phyloP scores from a whole-genome alignment of 2,888 invertebrate species.

The Fissipunctia ypsillon region DNA sequence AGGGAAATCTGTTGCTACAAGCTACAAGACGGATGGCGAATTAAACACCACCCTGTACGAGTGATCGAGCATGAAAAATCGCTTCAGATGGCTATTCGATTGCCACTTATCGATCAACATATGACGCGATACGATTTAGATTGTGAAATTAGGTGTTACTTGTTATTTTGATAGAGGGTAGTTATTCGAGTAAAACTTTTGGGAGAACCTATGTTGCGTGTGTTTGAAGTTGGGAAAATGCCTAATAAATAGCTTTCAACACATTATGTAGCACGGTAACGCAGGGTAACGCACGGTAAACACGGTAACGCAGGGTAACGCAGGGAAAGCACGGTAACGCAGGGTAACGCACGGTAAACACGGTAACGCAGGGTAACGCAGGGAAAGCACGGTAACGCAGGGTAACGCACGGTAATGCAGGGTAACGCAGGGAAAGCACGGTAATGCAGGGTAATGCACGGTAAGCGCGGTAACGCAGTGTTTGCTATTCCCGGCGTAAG shows the following conservation, averaged over 20 bases:
- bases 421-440: too few species aligned
- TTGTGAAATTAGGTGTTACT: constrained; percentile 53
- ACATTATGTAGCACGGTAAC: too few species aligned
- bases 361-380: too few species aligned
- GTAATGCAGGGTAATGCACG: too few species aligned
- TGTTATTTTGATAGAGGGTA: constrained; percentile 48
- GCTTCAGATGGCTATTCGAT: constrained; percentile 81
- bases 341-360: too few species aligned
- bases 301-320: too few species aligned
- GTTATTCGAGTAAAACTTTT: background rate
- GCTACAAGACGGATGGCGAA: constrained; percentile 86
- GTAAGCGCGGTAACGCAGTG: too few species aligned
- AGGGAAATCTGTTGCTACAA: constrained; percentile 80
- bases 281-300: too few species aligned
- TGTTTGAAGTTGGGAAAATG: background rate
- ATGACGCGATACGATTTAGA: constrained; percentile 69
- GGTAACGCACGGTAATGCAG: too few species aligned
- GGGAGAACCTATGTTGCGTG: background rate
- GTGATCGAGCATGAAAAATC: constrained; percentile 90
- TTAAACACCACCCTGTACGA: constrained; percentile 79
- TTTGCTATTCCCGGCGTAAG: too few species aligned
- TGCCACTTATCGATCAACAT: constrained; percentile 74
- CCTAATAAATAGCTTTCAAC: background rate
- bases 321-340: too few species aligned
- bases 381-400: too few species aligned